Conservation (phyloP, 2,888 invertebrate species). For the Lathronympha strigana region DNA sequence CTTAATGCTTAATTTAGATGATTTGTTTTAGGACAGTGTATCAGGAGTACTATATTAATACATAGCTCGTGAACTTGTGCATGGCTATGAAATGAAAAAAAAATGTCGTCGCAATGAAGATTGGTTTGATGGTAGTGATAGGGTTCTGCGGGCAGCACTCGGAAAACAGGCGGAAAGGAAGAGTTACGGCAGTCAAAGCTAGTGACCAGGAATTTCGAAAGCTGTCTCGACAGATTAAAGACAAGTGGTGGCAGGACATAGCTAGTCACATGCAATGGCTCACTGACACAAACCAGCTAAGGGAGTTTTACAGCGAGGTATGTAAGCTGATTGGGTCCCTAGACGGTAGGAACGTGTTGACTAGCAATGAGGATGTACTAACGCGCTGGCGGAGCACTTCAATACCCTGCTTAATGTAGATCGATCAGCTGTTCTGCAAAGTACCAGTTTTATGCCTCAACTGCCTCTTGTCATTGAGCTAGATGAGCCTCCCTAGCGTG, state of each 20-base stretch:
- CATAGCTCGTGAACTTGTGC: not conserved
- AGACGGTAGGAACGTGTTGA: slow-evolving; percentile 13
- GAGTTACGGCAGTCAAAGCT: not conserved
- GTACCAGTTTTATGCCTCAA: slow-evolving; percentile 18
- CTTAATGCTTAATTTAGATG: not conserved
- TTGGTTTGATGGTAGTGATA: not conserved
- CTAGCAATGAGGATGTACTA: slow-evolving; percentile 31
- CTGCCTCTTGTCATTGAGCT: slow-evolving; percentile 19
- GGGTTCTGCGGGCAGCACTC: not conserved
- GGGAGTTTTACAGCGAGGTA: slow-evolving; percentile 37
- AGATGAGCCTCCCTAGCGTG: not conserved
- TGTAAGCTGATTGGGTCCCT: slow-evolving; percentile 30
- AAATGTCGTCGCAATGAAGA: not conserved
- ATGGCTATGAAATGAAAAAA: not conserved
- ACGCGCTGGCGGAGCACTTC: slow-evolving; percentile 43
- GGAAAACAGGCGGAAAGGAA: not conserved
- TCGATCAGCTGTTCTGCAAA: slow-evolving; percentile 31
- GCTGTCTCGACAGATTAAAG: slow-evolving; percentile 19
- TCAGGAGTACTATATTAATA: not conserved
- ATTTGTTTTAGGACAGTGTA: not conserved
- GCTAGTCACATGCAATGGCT: slow-evolving; percentile 40
- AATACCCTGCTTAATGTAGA: slow-evolving; percentile 42
- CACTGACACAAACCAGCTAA: no score
- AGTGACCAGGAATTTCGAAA: not conserved
- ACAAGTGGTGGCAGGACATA: slow-evolving; percentile 43